phyloP scores from a whole-genome alignment of 2,888 invertebrate species.

The Cordilura impudica region DNA sequence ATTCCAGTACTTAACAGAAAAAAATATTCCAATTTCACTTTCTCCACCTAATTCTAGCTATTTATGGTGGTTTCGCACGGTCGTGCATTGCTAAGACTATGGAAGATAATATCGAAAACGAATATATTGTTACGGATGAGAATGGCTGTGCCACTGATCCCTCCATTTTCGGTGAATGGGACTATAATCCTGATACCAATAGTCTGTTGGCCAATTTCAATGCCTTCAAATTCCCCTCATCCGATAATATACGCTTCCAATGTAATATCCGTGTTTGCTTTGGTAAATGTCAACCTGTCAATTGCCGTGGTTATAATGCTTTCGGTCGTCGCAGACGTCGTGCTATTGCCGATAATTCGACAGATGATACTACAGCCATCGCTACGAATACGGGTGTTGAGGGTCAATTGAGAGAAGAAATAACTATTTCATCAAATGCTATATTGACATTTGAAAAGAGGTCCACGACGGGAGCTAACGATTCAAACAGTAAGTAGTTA shows the following conservation, averaged over 20 bases:
- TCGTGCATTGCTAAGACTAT: constrained; percentile 96
- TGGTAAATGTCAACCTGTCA: constrained; percentile 96
- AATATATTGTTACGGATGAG: constrained; percentile 94
- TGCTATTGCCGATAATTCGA: constrained; percentile 78
- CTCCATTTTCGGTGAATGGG: constrained; percentile 95
- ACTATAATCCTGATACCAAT: constrained; percentile 90
- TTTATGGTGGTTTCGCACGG: constrained; percentile 95
- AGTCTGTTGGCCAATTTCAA: constrained; percentile 92
- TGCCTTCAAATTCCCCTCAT: constrained; percentile 96
- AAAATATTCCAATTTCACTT: not conserved
- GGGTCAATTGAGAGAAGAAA: constrained; percentile 94
- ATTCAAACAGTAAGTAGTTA: constrained; percentile 83
- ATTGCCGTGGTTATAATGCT: constrained; percentile 93
- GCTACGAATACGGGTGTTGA: constrained; percentile 81
- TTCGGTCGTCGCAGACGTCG: constrained; percentile 89
- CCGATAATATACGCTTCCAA: constrained; percentile 96
- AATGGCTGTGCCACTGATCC: constrained; percentile 96
- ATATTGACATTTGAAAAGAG: constrained; percentile 93
- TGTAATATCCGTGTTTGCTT: constrained; percentile 97
- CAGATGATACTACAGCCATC: constrained; percentile 79
- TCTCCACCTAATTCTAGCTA: constrained; percentile 80
- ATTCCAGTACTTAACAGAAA: not conserved
- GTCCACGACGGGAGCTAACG: constrained; percentile 83
- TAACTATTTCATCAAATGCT: constrained; percentile 93
- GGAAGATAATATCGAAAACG: constrained; percentile 91